Evolutionary conservation across 1,140 invertebrate genomes (phyloP), one percentile per base, ranked within the genome.

Genomic region (Episyrphus balteatus): DNA sequence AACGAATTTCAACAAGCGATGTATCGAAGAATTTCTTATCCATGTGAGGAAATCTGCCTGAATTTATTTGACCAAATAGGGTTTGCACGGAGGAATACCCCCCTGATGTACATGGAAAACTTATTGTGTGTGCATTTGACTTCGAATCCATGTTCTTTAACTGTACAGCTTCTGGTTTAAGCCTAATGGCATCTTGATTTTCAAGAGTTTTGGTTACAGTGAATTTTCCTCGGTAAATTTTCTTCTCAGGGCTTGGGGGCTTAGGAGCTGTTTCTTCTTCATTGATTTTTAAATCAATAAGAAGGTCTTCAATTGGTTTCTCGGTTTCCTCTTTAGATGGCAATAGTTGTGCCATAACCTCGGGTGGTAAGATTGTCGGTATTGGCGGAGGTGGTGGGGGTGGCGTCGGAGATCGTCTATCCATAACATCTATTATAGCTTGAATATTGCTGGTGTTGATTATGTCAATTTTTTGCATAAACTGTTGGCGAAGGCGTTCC

Each of bases 21-120:
- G 79, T 80, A 63, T 88, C 85, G 58, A 88, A 88, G 70, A 85
- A 89, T 48, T 80, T 74, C 52, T 82, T 82, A 62, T 87, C 84
- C 33, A 84, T 71, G 66, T 88, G 85, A 7, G 66, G 66, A 14
- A 46, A 43, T 33, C 83, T 56, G 11, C 13, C 40, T 1, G 37
- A 13, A 8, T 19, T 18, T 7, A 62, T 59, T 21, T 66, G 62
- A 11, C 62, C 65, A 51, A 66, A 66, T 61, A 52, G 63, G 52
- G 55, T 75, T 66, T 55, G 78, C 56, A 60, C 71, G 6, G 76
- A 75, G 48, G 75, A 71, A 47, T 73, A 71, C 17, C 76, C 71
- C 1, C 75, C 74, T 44, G 76, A 76, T 17, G 72, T 74, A 40
- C 74, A 65, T 38, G 71, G 76, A 53, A 78, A 80, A 56, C 78